Evolutionary conservation across 1,140 invertebrate genomes (phyloP), one percentile per base, ranked within the genome.

Genomic region (Drosophila pallidifrons): DNA sequence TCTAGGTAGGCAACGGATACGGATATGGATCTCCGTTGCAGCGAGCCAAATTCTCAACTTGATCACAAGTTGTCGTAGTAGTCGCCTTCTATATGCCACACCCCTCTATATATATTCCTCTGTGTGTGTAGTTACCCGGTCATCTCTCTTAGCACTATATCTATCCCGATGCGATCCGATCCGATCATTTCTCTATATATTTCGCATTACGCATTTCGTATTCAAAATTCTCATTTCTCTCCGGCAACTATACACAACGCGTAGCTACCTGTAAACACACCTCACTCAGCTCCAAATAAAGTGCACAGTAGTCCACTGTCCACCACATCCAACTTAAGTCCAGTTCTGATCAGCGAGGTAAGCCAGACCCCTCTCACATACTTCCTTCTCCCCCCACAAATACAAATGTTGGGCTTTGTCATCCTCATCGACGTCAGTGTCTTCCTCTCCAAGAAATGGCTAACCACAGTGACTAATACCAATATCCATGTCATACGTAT

Each of bases 1-100:
- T 91, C 91, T 63, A 92, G 92, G 92, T 93, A 91, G 63, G 85
- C 77, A 70, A 46, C 67, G 72, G 65, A 11, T 58, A 4, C 20
- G 7, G 16, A 15, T 30, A 15, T 16, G 15, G 10, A 43, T 13
- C 41, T n/a, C 49, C 71, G 72, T 75, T 77, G 75, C 75, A 54
- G 16, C 55, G 30, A 57, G 60, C 49, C 30, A 15, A 45, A 11
- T 13, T n/a, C 3, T 43, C 41, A 43, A 43, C 41, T 43, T 43
- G 41, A 52, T 49, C 49, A 15, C 55, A 60, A 47, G 55, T 74
- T 78, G 63, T 64, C 43, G 49, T 61, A 68, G 65, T 76, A 46
- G 68, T 69, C 64, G 59, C 41, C 57, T 67, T 58, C 2, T 25
- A 47, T 54, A 59, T 16, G 51, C 20, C 45, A 25, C 20, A 25